Base-by-base conservation (phyloP, 1,140 invertebrate species). In the Platorchestia sp. region DNA sequence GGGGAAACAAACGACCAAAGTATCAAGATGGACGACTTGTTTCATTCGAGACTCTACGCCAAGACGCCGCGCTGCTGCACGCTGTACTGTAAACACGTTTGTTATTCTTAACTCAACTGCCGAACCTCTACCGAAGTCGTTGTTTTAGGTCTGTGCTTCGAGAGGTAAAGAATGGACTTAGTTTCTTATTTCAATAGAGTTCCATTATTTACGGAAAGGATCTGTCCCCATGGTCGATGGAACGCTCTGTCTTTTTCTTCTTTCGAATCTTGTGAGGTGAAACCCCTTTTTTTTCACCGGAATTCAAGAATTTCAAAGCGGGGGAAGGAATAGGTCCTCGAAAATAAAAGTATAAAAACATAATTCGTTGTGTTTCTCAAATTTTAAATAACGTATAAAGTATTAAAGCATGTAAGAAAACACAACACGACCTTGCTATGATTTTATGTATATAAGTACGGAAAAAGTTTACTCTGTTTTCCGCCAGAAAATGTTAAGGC, bases 11-110 rank as follows among this genome's bases (percentile, higher is more conserved):
- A 89, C 87, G 87, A 42, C 87, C 36, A 42, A 89, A 89, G 87
- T 42, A 89, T 89, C 87, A 89, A 89, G 87, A 89, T 27, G 41
- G 42, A 89, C 87, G 87, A 89, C 87, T 89, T 89, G 41, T 89
- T 89, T 36, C 41, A 42, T 89, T 89, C 87, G 27, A 27, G 41
- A 89, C 27, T 89, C 41, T 14, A 27, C 59, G 14, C 59, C 36
- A 10, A 75, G 59, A 1, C 36, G 10, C 59, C 6, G 43, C 0
- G 87, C 36, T 89, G n/a, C 41, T 41, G 87, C n/a, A 5, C 87
- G 42, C 87, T 14, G 87, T 27, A 36, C 87, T 19, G 87, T 89
- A 89, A 89, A 89, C 87, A 89, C 87, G 87, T 41, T 89, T 89
- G 87, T 89, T 89, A 89, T 89, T 89, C 87, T 89, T 89, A 89